phyloP scores from a whole-genome alignment of 2,888 invertebrate genomes.

The Actias luna region DNA sequence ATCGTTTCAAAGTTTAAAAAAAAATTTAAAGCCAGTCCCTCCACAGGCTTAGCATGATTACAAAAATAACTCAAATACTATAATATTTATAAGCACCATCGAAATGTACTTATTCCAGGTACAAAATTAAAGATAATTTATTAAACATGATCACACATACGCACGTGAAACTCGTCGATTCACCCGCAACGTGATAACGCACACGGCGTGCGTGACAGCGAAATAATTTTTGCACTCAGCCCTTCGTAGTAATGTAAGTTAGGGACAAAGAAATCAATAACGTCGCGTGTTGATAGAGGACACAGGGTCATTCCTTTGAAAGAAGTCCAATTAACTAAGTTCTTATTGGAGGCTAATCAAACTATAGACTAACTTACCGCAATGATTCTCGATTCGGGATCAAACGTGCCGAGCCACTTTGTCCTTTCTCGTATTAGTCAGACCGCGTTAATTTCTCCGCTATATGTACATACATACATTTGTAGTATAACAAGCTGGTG shows the following conservation, averaged over 20 bases:
- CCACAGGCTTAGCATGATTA: no score
- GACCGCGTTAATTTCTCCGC: background rate
- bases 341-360: conserved; percentile 8
- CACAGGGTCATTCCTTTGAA: background rate
- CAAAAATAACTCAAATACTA: no score
- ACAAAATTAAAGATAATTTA: background rate
- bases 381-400: background rate
- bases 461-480: no score
- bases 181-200: background rate
- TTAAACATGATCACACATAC: background rate
- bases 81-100: background rate
- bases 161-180: background rate
- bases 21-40: no score
- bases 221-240: conserved; percentile 3
- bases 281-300: background rate
- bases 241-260: background rate
- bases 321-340: conserved; percentile 11
- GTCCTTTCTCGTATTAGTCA: background rate
- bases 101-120: no score
- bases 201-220: background rate
- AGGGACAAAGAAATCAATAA: conserved; percentile 8
- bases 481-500: no score
- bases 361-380: conserved; percentile 5
- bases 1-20: no score
- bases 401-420: background rate